Conservation (phyloP, 2,888 invertebrate species). For the Caenorhabditis panamensis region DNA sequence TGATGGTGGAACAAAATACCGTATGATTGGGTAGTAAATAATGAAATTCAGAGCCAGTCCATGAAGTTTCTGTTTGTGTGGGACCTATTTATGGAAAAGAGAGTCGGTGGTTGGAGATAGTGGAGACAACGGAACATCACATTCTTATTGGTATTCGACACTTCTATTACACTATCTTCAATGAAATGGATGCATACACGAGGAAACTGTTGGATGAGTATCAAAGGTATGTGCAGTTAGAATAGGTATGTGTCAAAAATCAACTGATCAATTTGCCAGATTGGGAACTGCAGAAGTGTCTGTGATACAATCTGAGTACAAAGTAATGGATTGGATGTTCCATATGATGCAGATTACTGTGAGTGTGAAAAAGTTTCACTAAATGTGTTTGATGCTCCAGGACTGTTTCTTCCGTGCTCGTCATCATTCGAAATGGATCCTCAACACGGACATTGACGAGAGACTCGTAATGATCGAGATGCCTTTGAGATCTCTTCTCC, state of each 20-base stretch:
- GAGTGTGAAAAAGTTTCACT: neutral
- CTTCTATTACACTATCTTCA: constrained; percentile 35
- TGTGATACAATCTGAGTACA: constrained; percentile 1
- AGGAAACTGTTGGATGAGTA: constrained; percentile 14
- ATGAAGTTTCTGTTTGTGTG: constrained; percentile 24
- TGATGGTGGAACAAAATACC: neutral
- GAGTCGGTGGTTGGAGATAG: constrained; percentile 19
- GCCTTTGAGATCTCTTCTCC: neutral
- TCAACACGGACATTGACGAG: constrained; percentile 32
- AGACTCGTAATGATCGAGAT: constrained; percentile 8
- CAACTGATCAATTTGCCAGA: neutral
- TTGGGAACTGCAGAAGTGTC: constrained; percentile 6
- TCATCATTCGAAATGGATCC: constrained; percentile 31
- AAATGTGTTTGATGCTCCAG: neutral
- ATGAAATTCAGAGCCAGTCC: neutral
- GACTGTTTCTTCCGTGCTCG: constrained; percentile 25
- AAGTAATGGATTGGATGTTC: constrained; percentile 23
- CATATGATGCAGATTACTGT: constrained; percentile 19
- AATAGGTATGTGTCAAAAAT: neutral
- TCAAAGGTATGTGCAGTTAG: neutral
- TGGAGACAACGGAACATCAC: constrained; percentile 27
- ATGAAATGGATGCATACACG: constrained; percentile 9
- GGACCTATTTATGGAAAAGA: constrained; percentile 26
- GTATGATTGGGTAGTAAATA: neutral
- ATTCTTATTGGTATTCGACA: constrained; percentile 18